Base-by-base conservation (phyloP, 2,888 invertebrate species). In the Hermaeophaga mercurialis region DNA sequence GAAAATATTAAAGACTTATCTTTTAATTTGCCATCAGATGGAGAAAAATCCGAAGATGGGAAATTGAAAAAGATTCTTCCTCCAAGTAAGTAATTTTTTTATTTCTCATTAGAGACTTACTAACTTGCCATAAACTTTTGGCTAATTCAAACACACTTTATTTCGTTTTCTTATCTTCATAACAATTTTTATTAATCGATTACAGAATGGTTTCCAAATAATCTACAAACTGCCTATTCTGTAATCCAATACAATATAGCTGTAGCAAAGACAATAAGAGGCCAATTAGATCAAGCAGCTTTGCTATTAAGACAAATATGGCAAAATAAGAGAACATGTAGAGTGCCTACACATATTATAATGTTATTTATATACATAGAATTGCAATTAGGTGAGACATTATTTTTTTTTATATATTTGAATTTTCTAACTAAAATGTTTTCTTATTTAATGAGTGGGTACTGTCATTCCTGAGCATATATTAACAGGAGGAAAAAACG, bases 201-300 rank as follows among this genome's bases (percentile, higher is more conserved):
- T 62, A 31, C 66, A 82, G 81, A 80, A 70, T 86, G 88, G 87
- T 84, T 81, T 65, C 88, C 88, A 0, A 76, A 80, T 61, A 86
- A 85, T 31, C 68, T 86, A 33, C 78, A 81, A 22, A 86, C 85
- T 11, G 89, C 87, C 0, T 84, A 84, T 67, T 85, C 86, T n/a
- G 82, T 90, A 18, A 80, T 90, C 69, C 85, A 87, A 61, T 91
- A 91, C 70, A 91, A 92, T 77, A 80, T 91, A 62, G 89, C 90
- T 3, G 88, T 90, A 1, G 86, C 87, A 6, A 85, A 89, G 72
- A 85, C 89, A 9, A 80, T 90, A 38, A 81, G 88, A 56, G 90
- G 89, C 2, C 90, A 92, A 70, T 80, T 85, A 38, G 87, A 88
- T 59, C 87, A 88, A 73, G 81, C 82, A 0, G 68, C 71, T 1